Evolutionary conservation across 2,888 invertebrate species (phyloP), one percentile per base, ranked within the genome.

Genomic region (Megamerina dolium): DNA sequence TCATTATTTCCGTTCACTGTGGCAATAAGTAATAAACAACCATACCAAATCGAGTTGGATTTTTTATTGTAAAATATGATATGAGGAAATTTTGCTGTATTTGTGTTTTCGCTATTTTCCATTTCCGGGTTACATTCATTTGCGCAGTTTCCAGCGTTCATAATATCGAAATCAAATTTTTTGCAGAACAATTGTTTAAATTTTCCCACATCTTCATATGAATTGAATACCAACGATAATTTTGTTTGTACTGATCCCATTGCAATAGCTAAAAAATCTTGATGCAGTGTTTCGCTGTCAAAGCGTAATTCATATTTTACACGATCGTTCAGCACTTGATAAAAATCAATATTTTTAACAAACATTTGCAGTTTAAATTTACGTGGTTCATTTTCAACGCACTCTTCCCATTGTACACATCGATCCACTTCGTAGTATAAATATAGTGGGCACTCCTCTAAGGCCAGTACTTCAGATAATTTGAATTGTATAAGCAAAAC

Each of bases 231-330:
- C 5, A 68, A 39, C 2, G 42, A 49, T 12, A 63, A 16, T 2
- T 46, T 47, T 13, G 55, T 52, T 10, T 57, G 52, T 3, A 50
- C 39, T 3, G 52, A 42, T 0, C 60, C 52, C 48, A 62, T 53
- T 5, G 64, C 54, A 14, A 61, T 54, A 4, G 69, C 58, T 12
- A 68, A 47, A 36, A 68, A 59, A 43, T 68, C 68, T 33, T 64
- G 63, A 44, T 68, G 62, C 33, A 68, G 14, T 3, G 57, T 55
- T 1, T 38, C 6, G 3, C 50, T 23, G 0, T 47, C 26, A 41
- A 68, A 68, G 10, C 36, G 53, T 3, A 66, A 49, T 12, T 51
- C 47, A 46, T 54, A 52, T 3, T 41, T 19, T 12, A 50, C 43
- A 26, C 52, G 53, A 4, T 56, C 39, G 12, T 46, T 41, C 17